These are phyloP conservation scores for Simalia tracyae DNA, from an alignment of 2,797 vertebrate species.

Conservation along the genomic window DNA sequence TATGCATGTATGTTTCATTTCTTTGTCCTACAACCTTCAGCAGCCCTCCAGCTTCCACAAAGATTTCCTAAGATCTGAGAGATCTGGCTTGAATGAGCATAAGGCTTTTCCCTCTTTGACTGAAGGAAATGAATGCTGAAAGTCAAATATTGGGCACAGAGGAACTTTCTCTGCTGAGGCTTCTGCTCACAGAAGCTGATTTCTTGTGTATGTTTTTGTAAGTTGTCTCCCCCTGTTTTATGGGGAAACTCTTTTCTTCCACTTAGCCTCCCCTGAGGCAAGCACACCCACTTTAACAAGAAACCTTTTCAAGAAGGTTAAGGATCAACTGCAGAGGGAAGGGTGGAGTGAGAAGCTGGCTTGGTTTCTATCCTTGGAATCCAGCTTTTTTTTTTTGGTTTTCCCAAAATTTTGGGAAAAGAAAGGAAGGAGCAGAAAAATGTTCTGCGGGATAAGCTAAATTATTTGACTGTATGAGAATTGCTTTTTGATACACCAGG, in stretches of 20 bases:
- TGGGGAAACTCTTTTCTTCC: background rate
- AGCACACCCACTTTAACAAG: background rate
- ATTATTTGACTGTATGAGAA: background rate
- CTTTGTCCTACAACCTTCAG: background rate
- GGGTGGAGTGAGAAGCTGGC: background rate
- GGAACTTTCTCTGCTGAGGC: too few species aligned
- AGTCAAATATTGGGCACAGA: background rate
- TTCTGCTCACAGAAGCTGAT: background rate
- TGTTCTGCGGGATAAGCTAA: background rate
- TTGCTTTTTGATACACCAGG: background rate
- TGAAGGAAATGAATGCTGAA: background rate
- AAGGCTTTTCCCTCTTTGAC: background rate
- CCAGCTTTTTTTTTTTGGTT: background rate
- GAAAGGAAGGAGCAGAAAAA: background rate
- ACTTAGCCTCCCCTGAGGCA: background rate
- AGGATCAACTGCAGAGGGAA: too few species aligned
- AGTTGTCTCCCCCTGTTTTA: background rate
- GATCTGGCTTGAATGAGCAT: background rate
- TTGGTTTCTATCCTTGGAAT: background rate
- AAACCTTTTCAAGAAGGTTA: too few species aligned
- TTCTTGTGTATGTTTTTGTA: background rate
- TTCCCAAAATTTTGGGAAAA: background rate
- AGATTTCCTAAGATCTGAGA: background rate
- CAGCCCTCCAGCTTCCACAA: background rate
- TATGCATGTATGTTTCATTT: background rate